These are phyloP conservation scores for Lepidochitona cinerea DNA, from an alignment of 2,888 invertebrate genomes.

Conservation along the genomic window DNA sequence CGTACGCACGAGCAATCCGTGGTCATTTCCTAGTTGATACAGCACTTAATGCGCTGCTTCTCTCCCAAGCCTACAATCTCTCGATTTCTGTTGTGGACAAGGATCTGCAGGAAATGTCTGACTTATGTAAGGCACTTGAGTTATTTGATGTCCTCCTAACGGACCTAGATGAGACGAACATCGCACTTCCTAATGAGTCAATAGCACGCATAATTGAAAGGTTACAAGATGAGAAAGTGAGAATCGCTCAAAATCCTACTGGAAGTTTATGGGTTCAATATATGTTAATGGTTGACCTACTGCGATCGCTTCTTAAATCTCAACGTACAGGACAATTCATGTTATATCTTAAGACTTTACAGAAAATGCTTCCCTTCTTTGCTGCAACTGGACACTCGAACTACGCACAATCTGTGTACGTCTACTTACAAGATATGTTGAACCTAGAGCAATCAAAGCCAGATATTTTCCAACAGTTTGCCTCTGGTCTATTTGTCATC, in stretches of 20 bases:
- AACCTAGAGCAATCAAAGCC: conserved; percentile 41
- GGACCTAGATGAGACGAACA: conserved; percentile 34
- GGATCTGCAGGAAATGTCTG: conserved; percentile 19
- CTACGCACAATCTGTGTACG: conserved; percentile 41
- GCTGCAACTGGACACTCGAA: conserved; percentile 40
- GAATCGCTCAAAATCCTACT: not conserved
- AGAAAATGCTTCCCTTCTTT: conserved; percentile 26
- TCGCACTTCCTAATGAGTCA: too few species aligned
- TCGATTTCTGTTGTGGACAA: conserved; percentile 26
- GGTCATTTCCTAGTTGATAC: too few species aligned
- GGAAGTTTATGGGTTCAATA: conserved; percentile 23
- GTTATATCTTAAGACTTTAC: conserved; percentile 22
- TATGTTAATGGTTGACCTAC: too few species aligned
- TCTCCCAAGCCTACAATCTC: too few species aligned
- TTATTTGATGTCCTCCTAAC: conserved; percentile 27
- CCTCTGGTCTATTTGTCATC: conserved; percentile 28
- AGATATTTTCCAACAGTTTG: conserved; percentile 23
- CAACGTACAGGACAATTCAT: conserved; percentile 23
- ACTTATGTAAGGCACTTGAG: conserved; percentile 14
- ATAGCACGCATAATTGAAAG: too few species aligned
- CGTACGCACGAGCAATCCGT: too few species aligned
- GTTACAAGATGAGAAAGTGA: not conserved
- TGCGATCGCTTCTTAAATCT: too few species aligned
- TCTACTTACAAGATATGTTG: conserved; percentile 41
- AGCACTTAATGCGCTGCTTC: too few species aligned